Evolutionary conservation across 2,113 vertebrate genomes (phyloP), one percentile per base, ranked within the genome.

Genomic region (Thinocorus orbignyianus): DNA sequence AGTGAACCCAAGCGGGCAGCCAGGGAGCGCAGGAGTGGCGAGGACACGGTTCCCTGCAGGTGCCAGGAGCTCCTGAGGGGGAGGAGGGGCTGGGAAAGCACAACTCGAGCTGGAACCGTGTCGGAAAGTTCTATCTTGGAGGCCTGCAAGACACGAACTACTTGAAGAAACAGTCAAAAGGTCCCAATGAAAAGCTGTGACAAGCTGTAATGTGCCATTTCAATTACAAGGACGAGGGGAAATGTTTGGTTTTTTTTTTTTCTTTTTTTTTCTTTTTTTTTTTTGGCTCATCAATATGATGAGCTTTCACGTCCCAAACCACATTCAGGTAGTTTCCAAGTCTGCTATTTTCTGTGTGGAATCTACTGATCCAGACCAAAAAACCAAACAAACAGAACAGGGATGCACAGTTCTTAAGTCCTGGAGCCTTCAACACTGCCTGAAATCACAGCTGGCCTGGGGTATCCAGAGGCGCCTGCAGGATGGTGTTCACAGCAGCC

Each of bases 231-330:
- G 89, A 96, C 71, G 89, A 97, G 77, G 98, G 98, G 97, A 98
- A 98, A 96, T 92, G 88, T 90, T 96, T 93, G 89, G 90, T 39
- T 60, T 76, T 17, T 54, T 54, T 54, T 5, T 52, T 26, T 52
- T 52, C 5, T 52, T 52, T 28, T 28, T 5, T 52, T 44, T 14
- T 55, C 55, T 55, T 73, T 57, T 57, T 66, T 77, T 95, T 89
- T 94, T 93, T 94, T 93, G n/a, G 84, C 98, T 99, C 99, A 99
- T 99, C 99, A 99, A 99, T 99, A 99, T 99, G 99, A 99, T 99
- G 99, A 99, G 99, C 98, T 98, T 98, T 98, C 98, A 97, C 69
- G 97, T 99, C 98, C 99, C 98, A 98, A 98, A 98, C 99, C 98
- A 98, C 98, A 98, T 98, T 98, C 98, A 98, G 98, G 98, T 98